Evolutionary conservation across 1,140 invertebrate species (phyloP).

Genomic region (Rhagoletis pomonella): DNA sequence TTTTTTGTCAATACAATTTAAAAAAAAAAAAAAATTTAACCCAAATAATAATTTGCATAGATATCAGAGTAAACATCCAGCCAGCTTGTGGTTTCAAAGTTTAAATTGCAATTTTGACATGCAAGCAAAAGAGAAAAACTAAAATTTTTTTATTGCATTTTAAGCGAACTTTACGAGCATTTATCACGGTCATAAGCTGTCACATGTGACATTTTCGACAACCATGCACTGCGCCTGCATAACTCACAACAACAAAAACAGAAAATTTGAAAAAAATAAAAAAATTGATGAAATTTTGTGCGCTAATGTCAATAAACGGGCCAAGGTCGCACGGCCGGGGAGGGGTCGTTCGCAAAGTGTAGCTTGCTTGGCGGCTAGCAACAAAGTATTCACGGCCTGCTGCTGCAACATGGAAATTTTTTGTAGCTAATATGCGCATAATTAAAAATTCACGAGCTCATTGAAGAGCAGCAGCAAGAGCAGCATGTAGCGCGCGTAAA

Average conservation of each 20-base stretch:
- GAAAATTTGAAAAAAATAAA: not conserved
- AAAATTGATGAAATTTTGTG: conserved; percentile 3
- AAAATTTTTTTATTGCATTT: conserved; percentile 48
- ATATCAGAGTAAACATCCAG: not conserved
- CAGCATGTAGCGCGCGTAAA: not conserved
- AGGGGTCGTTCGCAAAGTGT: not conserved
- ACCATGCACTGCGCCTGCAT: not conserved
- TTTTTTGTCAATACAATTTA: not conserved
- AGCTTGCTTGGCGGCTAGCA: too few species aligned
- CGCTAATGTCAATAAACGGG: conserved; percentile 22
- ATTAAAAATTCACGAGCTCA: conserved; percentile 25
- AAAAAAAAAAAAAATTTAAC: too few species aligned
- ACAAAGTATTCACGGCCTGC: not conserved
- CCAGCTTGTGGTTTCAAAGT: not conserved
- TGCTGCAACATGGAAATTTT: not conserved
- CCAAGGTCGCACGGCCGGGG: not conserved
- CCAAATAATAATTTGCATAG: not conserved
- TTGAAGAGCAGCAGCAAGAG: not conserved
- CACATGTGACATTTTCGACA: conserved; percentile 38
- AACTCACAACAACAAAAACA: not conserved
- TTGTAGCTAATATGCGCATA: conserved; percentile 40
- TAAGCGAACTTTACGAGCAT: conserved; percentile 4
- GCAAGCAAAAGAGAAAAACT: not conserved
- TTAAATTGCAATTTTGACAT: conserved; percentile 23
- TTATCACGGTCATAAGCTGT: conserved; percentile 39